Base-by-base conservation (phyloP, 2,113 vertebrate genomes). In the Hyperopisus bebe region DNA sequence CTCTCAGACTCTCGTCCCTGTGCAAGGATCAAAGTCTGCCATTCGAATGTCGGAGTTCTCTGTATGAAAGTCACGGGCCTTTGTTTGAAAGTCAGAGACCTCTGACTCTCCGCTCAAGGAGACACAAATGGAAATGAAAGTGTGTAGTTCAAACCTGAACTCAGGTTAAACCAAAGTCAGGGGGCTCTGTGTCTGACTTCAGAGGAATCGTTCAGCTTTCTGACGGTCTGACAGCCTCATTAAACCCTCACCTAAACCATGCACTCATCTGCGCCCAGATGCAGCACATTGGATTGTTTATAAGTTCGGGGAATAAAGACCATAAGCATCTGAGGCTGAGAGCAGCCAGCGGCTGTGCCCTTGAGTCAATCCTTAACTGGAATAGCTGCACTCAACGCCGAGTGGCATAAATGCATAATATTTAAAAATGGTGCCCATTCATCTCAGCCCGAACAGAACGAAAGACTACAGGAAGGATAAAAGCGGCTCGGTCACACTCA, bases 261-360 rank as follows among this genome's bases (percentile, higher is more conserved):
- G 83, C 17, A 11, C 47, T 86, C 44, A 48, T 46, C 46, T 50
- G 8, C 1, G 4, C n/a, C 13, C 83, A 48, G 46, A 86, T 48
- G 24, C 44, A 50, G 83, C 24, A 21, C 53, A 55, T 6, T 86
- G 47, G 39, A 55, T 66, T 66, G n/a, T 89, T 90, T 91, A 91
- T 85, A 88, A 24, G 89, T 89, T 39, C 31, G n/a, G 48, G 0
- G 1, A 86, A 10, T 92, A 82, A 31, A 86, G 47, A 42, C 35
- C 24, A 0, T 31, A 86, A 86, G 47, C 47, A 86, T 27, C 47
- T 47, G 83, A 42, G 1, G 13, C 47, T 53, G 53, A 89, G 44
- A 47, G 24, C 8, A 31, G 46, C 44, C 46, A 24, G 83, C 10
- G 21, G 46, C 21, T 48, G 46, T 85, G 83, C n/a, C 83, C 83